Evolutionary conservation across 2,113 vertebrate species (phyloP), one percentile per base, ranked within the genome.

Genomic region (Nicator chloris): DNA sequence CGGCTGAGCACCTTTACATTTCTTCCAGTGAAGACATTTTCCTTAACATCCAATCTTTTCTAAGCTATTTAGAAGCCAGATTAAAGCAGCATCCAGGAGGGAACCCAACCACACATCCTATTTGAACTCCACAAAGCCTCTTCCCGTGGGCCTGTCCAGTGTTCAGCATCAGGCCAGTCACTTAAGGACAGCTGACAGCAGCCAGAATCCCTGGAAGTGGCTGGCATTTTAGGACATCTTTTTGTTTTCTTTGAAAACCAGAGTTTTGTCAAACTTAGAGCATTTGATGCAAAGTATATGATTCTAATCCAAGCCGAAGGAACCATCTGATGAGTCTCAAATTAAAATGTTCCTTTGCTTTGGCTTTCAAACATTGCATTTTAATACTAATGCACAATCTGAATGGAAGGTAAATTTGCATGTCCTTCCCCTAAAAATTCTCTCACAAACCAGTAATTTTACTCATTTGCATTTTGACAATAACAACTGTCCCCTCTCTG

Each of bases 381-480:
- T 90, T 78, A 93, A 94, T 96, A 92, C 63, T 72, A 69, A 75
- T 90, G 86, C 27, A 59, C 66, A 44, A 68, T 86, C 47, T 4
- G 51, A 93, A 93, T 2, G 60, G 80, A 92, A 96, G 72, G 93
- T 70, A 90, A 83, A 93, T 95, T 96, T 96, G 90, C 93, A 94
- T 94, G 92, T 92, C 90, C 88, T 93, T 96, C 57, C 68, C 82
- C 90, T 90, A 90, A 88, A 90, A 81, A 90, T 68, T 56, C 40
- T 53, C 81, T 88, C 73, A 69, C 85, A 95, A 88, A 96, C 56
- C 76, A 92, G 45, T 88, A 27, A 90, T 86, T 93, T 70, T 37
- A 39, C 42, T 92, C 93, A 97, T 97, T 95, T 96, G 90, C 95
- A 96, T 97, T 92, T 90, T 42, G 45, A 92, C 65, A 95, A 93